Percentiles rank a stretch among this genome's conserved stretches.
phyloP scores from a whole-genome alignment of 1,140 invertebrate species.

The Pseudomyrmex gracilis region DNA sequence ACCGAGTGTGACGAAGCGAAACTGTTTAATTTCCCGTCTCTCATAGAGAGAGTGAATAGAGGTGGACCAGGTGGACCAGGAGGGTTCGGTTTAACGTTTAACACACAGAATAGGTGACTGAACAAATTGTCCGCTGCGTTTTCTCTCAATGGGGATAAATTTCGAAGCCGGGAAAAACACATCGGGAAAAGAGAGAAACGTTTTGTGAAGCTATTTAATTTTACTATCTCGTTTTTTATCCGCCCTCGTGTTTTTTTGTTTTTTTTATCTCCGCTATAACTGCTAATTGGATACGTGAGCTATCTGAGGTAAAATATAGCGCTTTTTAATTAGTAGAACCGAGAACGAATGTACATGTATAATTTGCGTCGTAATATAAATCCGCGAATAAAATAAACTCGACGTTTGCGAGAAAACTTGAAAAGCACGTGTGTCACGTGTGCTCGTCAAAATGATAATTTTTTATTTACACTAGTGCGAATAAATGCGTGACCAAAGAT shows the following conservation, averaged over 20 bases:
- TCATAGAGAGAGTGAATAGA: no score
- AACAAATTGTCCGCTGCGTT: background rate
- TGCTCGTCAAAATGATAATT: constrained; percentile 5
- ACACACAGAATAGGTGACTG: background rate
- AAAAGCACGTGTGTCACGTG: constrained; percentile 21
- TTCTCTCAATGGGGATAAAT: background rate
- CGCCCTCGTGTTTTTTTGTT: no score
- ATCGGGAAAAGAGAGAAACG: background rate
- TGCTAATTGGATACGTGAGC: background rate
- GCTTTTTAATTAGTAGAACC: background rate
- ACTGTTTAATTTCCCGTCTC: constrained; percentile 31
- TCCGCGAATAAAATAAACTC: constrained; percentile 29
- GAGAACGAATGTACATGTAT: background rate
- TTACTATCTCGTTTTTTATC: no score
- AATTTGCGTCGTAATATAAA: background rate
- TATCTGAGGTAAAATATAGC: background rate
- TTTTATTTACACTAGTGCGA: background rate
- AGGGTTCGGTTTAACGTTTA: no score
- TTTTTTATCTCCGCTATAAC: background rate
- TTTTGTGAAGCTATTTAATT: constrained; percentile 9
- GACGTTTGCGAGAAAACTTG: background rate
- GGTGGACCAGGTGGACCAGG: no score
- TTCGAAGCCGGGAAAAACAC: background rate
- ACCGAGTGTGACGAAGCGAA: background rate
- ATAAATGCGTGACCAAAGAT: background rate